Base-by-base conservation (phyloP, 2,797 vertebrate species). In the Presbytis comata region DNA sequence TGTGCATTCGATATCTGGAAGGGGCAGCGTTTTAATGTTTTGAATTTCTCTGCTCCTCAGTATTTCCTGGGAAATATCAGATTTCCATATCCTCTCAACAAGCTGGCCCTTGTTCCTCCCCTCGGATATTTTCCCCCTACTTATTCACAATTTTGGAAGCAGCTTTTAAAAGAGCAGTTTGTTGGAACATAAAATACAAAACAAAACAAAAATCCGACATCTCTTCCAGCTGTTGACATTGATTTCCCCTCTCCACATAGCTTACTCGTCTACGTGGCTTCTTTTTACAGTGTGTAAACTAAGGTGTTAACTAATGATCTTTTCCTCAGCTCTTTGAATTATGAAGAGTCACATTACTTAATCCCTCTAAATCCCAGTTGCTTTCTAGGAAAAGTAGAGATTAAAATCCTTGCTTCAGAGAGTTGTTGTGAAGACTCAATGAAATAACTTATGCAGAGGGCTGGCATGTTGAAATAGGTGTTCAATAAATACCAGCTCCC, bases 371-470 rank as follows among this genome's bases (percentile, higher is more conserved):
- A 61, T 30, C 48, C 75, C 89, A n/a, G 36, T 76, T 96, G 75
- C 95, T 97, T 93, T 96, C 96, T 90, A 95, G 93, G 86, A 91
- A 97, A 96, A 81, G 53, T 11, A 46, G 61, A 55, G 70, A 74
- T 83, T 74, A 90, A 94, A 83, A 90, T 44, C 80, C 61, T 95
- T 91, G 30, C 70, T 87, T 93, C 59, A 30, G 48, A 74, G 30
- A 79, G 19, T 16, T 46, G 70, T 13, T 61, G 50, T 48, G 30
- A 72, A 44, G 74, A 50, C 26, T 46, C 46, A 33, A 0, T 6
- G 21, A 82, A 33, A 28, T 57, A 48, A 30, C 57, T 3, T n/a
- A 67, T 14, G 46, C 16, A 55, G 72, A 92, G 55, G 61, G 46
- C 30, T 78, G 81, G 41, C 28, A 9, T 41, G 33, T 53, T 91